Base-by-base conservation (phyloP, 2,113 vertebrate species). In the Zapus hudsonius region DNA sequence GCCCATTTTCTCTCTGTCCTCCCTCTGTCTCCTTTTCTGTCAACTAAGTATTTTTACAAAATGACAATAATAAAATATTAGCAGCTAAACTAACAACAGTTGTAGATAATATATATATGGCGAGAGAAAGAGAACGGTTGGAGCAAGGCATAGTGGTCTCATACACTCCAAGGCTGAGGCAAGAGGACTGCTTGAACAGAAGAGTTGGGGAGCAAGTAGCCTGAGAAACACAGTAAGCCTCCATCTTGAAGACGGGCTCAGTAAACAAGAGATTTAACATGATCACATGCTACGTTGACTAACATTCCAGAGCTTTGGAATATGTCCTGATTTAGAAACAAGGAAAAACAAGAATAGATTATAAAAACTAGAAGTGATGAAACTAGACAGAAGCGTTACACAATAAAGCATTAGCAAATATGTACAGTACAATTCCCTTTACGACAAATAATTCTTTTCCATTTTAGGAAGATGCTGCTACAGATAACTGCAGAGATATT, bases 351-450 rank as follows among this genome's bases (percentile, higher is more conserved):
- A 63, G 29, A 16, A 25, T 80, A 5, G 13, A 31, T 85, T 83
- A 82, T 57, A 47, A 89, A 91, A 66, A 80, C 84, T 57, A n/a
- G 38, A 64, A 27, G 36, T 88, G 66, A 47, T 69, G 87, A 84
- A 90, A 84, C 66, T 42, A 84, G 61, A 31, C 23, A 29, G 10
- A n/a, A n/a, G n/a, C n/a, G 27, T 80, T 69, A 81, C 29, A 87
- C 36, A 84, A 67, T 15, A 9, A 19, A 90, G 23, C 55, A 55
- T 44, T 59, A 44, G 31, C 9, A 44, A 83, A 25, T 44, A 90
- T 67, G 87, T 47, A 88, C 2, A 73, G 19, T 73, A 78, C 57
- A 79, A 61, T 23, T 73, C 38, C 64, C 66, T 64, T 92, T 81
- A 81, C 36, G 63, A 76, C 15, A 59, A 81, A 80, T 10, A 67